Evolutionary conservation across 64 coral and sea anemone species (phyloP), one percentile per base, ranked within the genome.

Genomic region (Montipora capricornis): DNA sequence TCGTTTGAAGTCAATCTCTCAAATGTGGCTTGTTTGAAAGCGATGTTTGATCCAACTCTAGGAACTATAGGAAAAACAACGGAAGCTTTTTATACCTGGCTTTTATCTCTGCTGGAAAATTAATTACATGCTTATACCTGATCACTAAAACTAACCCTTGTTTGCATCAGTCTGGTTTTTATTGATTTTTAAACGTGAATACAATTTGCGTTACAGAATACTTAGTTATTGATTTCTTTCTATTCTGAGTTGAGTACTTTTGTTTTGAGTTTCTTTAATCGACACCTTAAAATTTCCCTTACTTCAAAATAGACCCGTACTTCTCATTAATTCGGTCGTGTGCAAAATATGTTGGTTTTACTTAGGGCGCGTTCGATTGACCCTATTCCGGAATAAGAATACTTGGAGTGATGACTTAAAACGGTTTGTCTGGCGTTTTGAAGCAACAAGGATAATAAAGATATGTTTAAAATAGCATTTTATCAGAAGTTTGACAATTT

Each of bases 41-140:
- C 89, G 68, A 88, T 97, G 47, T 94, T 97, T 84, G 95, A 97
- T 62, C 92, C 89, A n/a, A 91, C 83, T 61, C 89, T 92, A 8
- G 95, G 95, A 1, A 53, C 77, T 15, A 92, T 92, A 48, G 68
- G 62, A 68, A 94, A 89, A 81, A 53, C 93, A 5, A 91, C 92
- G 9, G 92, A 97, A 60, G 58, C 84, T 15, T 97, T 97, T 77
- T 94, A 83, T 46, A 88, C 67, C 8, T 97, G 95, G 95, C 87
- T 97, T 29, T 94, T 10, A 60, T 73, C 83, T 37, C 9, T 93
- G 14, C 0, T 80, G 62, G 82, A 68, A 64, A 64, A 64, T 15
- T 64, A 64, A 64, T 15, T 64, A 14, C 60, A 19, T 14, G 10
- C 8, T 9, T 11, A 15, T 64, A 7, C 5, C 53, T 64, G 4